Percentiles rank a stretch among this genome's conserved stretches.
Conservation (phyloP, 2,797 vertebrate species). For the Gephyroberyx darwinii region DNA sequence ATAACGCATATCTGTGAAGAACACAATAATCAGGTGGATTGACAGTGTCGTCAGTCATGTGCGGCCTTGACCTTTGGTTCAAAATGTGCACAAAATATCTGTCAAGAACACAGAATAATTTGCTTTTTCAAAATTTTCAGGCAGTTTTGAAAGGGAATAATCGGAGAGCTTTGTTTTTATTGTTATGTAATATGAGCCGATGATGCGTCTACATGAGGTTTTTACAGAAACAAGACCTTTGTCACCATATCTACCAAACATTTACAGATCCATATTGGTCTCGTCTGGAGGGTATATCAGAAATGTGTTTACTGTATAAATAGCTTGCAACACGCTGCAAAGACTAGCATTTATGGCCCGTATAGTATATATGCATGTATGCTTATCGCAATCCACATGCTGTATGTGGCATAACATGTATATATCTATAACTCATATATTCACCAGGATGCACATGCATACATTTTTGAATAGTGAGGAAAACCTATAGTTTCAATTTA, state of each 20-base stretch:
- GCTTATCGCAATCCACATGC: background rate
- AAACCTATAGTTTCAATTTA: too few species aligned
- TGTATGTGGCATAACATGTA: background rate
- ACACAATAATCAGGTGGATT: background rate
- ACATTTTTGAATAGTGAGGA: background rate
- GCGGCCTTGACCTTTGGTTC: too few species aligned
- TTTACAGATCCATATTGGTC: background rate
- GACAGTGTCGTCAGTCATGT: background rate
- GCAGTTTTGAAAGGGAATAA: background rate
- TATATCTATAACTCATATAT: background rate
- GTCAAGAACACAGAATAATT: background rate
- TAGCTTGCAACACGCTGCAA: background rate
- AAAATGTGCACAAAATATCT: background rate
- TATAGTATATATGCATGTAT: background rate
- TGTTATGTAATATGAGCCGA: conserved; percentile 1
- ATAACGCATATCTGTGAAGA: too few species aligned
- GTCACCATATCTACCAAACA: too few species aligned
- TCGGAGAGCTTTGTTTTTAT: background rate
- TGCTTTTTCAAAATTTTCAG: background rate
- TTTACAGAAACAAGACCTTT: background rate
- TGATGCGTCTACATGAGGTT: background rate
- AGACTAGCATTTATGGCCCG: background rate
- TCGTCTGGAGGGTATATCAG: background rate
- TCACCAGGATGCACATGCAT: background rate
- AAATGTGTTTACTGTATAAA: background rate